These are phyloP conservation scores for Rhodophaea formosa DNA, from an alignment of 2,888 invertebrate species.

Conservation along the genomic window DNA sequence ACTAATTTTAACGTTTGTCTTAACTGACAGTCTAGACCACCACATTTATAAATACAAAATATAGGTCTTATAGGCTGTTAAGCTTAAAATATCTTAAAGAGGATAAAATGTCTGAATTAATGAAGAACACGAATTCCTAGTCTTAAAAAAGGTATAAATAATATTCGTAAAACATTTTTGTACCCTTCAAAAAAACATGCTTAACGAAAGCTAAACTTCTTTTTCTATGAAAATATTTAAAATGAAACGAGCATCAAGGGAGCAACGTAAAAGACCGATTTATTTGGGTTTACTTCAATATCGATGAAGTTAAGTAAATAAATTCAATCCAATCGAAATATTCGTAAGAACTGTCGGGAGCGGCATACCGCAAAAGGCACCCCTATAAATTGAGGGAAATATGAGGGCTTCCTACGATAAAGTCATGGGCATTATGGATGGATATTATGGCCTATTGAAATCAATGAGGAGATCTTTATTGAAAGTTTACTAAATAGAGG, in stretches of 20 bases:
- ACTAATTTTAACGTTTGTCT: no score
- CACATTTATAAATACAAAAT: no score
- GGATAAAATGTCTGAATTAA: no score
- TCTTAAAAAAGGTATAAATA: no score
- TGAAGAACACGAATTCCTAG: no score
- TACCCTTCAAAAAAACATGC: no score
- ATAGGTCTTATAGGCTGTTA: no score
- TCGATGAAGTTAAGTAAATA: conserved; percentile 40
- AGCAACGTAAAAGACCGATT: neutral
- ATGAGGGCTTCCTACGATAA: conserved; percentile 62
- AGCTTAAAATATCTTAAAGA: no score
- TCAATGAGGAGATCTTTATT: conserved; percentile 68
- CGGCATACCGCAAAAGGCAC: conserved; percentile 60
- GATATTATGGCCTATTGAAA: conserved; percentile 68
- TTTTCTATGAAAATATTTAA: neutral
- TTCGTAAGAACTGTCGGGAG: conserved; percentile 55
- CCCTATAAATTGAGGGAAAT: conserved; percentile 68
- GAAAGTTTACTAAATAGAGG: conserved; percentile 61
- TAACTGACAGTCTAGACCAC: no score
- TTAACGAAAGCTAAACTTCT: no score
- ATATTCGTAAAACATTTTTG: no score
- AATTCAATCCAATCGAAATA: conserved; percentile 59
- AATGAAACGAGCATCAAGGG: neutral
- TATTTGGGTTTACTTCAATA: neutral
- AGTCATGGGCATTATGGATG: conserved; percentile 61